Base-by-base conservation (phyloP, 2,888 invertebrate species). In the Callimorpha dominula region DNA sequence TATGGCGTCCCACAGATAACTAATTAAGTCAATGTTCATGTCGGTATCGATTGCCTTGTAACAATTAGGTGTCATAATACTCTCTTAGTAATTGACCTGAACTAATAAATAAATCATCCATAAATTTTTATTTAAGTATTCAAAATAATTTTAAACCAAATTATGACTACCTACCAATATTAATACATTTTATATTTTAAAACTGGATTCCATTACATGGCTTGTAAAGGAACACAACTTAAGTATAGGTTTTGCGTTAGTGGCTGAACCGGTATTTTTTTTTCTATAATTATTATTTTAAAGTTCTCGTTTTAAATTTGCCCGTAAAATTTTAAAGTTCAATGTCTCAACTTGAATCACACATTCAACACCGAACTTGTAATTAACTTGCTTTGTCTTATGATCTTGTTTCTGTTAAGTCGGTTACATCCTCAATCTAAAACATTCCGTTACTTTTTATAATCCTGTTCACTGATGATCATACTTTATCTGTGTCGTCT, bases 401-500 rank as follows among this genome's bases (percentile, higher is more conserved):
- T 43, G 40, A 70, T 72, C 73, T 68, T 68, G 46, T 63, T 62
- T 60, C 71, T 72, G 72, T 67, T 65, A 57, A 71, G 46, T 63
- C 50, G 57, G 49, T 68, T 71, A 75, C 40, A 74, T 70, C 68
- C 65, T 42, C 46, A 57, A n/a, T 50, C 70, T 70, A 50, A n/a
- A 71, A 70, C 9, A 72, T 68, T 46, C 84, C 81, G 81, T 83
- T 79, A 74, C 49, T 42, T 76, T 79, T 81, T 81, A 79, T 79
- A 31, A 46, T 74, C 70, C 72, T 72, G 63, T 76, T 81, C 76
- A 78, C 65, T 46, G 66, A 67, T 62, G 42, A 72, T 73, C 69
- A 64, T 74, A 65, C 46, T 65, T 72, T 74, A 71, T 81, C 66
- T 65, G 40, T 72, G 71, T 43, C 65, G 52, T 82, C 63, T 70